Evolutionary conservation across 2,888 invertebrate species (phyloP), one percentile per base, ranked within the genome.

Genomic region (Eumacrocentrus americanus): DNA sequence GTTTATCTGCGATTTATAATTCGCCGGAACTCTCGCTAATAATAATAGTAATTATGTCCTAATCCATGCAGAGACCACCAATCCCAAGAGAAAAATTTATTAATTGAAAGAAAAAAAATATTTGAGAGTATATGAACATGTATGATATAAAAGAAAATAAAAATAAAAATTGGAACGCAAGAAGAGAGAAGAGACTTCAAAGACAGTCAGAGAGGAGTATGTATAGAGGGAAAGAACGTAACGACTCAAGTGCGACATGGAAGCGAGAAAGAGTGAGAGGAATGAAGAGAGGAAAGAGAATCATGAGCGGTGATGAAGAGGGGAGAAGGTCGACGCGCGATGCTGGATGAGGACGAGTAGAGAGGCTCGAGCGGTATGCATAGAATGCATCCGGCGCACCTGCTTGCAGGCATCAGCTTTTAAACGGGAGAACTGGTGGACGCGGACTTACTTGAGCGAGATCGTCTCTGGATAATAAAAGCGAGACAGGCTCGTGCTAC

Each of bases 301-400:
- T 4, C 25, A 56, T 9, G 25, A 38, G 37, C 14, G 9, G 9
- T 44, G 23, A 25, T 23, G 35, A 25, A 35, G 46, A 37, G 37
- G 48, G 55, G 34, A 50, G 48, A 67, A 67, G 62, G 65, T 67
- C 66, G 58, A 56, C 59, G 57, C 51, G 58, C 55, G 64, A 64
- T 62, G 60, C 51, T 63, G 60, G 63, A 61, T 63, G 58, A 59
- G 53, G 40, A 60, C 55, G 63, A 56, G 61, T 53, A 55, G 40
- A 42, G 50, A 51, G 37, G 40, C 48, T 58, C 38, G 46, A 50
- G 56, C 56, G 64, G 63, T 65, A 68, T 67, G 66, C 57, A 62
- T 53, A 67, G 62, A 67, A 65, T 67, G 65, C 64, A 68, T 68
- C 65, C 58, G 62, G 62, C 67, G 63, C 68, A 68, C 68, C 70